These are phyloP conservation scores for Eurypyga helias DNA, from an alignment of 2,113 vertebrate genomes.

Conservation along the genomic window DNA sequence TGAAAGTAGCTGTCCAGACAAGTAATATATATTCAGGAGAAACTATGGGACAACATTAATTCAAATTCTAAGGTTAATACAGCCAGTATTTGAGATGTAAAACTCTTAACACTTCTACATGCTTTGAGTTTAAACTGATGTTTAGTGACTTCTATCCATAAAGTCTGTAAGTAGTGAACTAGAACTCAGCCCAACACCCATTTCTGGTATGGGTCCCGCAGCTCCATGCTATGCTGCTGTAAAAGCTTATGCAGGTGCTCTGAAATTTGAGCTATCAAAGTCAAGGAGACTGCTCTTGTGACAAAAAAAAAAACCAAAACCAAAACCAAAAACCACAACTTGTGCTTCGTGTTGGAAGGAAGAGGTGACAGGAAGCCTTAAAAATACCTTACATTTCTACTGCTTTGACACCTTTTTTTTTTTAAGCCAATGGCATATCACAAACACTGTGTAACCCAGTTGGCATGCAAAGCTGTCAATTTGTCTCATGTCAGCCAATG, in stretches of 20 bases:
- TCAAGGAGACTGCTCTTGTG: not conserved
- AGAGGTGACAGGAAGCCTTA: not conserved
- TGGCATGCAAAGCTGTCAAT: not conserved
- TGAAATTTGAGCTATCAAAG: slow-evolving; percentile 4
- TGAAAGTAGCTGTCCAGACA: not conserved
- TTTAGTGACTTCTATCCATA: not conserved
- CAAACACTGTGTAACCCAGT: not conserved
- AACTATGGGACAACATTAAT: not conserved
- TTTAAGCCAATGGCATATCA: not conserved
- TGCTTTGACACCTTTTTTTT: not conserved
- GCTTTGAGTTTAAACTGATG: not conserved
- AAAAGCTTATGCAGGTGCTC: not conserved
- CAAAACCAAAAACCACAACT: too few relatives aligned
- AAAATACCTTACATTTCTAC: not conserved
- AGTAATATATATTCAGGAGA: not conserved
- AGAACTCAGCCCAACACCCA: not conserved
- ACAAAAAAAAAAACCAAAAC: not conserved
- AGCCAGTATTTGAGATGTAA: not conserved
- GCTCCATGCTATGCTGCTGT: not conserved
- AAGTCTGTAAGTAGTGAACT: not conserved
- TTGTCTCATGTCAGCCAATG: not conserved
- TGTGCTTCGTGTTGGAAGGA: not conserved
- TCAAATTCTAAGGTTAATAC: not conserved
- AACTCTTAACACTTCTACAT: not conserved
- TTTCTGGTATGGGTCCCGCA: not conserved